phyloP scores from a whole-genome alignment of 2,797 vertebrate species.

The Cercopithecus hamlyni region DNA sequence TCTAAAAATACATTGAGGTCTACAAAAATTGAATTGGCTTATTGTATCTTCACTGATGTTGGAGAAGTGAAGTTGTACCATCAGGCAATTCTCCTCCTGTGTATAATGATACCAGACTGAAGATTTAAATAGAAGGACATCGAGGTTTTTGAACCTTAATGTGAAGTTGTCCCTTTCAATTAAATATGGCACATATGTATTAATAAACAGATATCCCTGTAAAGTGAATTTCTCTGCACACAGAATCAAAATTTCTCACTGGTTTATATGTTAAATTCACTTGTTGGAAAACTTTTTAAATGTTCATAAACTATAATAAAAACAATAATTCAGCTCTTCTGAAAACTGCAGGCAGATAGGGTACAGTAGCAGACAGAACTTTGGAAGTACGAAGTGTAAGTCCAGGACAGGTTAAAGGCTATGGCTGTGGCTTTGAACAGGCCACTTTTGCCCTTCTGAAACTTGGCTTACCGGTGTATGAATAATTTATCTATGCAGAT shows the following conservation, averaged over 20 bases:
- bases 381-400: neutral
- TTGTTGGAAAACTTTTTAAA: neutral
- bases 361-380: neutral
- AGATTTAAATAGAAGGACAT: neutral
- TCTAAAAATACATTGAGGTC: neutral
- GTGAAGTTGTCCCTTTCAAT: conserved; percentile 33
- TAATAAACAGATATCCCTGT: neutral
- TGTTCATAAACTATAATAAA: neutral
- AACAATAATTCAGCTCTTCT: neutral
- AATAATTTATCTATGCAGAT: neutral
- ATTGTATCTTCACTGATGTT: neutral
- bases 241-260: neutral
- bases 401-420: neutral
- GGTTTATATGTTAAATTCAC: neutral
- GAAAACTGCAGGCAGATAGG: neutral
- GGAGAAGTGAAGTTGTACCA: neutral
- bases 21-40: neutral
- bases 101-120: neutral
- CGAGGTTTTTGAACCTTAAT: conserved; percentile 23
- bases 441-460: neutral
- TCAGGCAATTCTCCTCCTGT: neutral
- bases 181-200: neutral
- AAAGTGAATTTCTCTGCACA: neutral
- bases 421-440: neutral
- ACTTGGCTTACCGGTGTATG: too few species aligned